Evolutionary conservation across 2,888 invertebrate species (phyloP).

Genomic region (Trichacis sp.): DNA sequence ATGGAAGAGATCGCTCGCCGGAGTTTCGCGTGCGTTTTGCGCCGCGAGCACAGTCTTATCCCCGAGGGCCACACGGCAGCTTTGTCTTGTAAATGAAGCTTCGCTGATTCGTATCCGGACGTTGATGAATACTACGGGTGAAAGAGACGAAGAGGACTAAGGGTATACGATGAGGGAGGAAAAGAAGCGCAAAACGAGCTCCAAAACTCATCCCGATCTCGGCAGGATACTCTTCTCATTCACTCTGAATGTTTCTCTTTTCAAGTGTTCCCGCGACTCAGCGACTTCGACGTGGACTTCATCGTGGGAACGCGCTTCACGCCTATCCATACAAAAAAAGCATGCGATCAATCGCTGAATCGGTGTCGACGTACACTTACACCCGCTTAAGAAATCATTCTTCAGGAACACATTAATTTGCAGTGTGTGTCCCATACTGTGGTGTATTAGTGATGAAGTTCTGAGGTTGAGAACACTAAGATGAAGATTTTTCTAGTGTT

Average conservation of each 20-base stretch:
- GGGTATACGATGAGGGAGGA: constrained; percentile 12
- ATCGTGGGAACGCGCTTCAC: constrained; percentile 53
- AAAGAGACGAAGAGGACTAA: constrained; percentile 24
- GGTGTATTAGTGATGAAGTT: no score
- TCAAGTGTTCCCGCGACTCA: neutral
- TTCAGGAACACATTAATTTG: no score
- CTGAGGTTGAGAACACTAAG: no score
- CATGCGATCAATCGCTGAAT: neutral
- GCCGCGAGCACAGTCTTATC: constrained; percentile 42
- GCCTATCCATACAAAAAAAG: constrained; percentile 10
- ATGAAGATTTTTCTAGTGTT: no score
- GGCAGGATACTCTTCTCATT: constrained; percentile 46
- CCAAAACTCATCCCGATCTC: constrained; percentile 14
- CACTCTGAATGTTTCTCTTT: constrained; percentile 46
- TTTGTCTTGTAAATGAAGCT: constrained; percentile 69
- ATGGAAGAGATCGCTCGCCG: constrained; percentile 9
- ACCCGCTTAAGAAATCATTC: no score
- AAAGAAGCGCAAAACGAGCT: constrained; percentile 20
- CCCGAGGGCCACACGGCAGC: constrained; percentile 57
- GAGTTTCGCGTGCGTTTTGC: constrained; percentile 11
- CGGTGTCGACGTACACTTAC: no score
- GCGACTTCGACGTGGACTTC: constrained; percentile 25
- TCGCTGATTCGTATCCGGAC: constrained; percentile 67
- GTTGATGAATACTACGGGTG: constrained; percentile 64
- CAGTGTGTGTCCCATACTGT: no score